Evolutionary conservation across 2,113 vertebrate genomes (phyloP).

Genomic region (Paramormyrops kingsleyae): DNA sequence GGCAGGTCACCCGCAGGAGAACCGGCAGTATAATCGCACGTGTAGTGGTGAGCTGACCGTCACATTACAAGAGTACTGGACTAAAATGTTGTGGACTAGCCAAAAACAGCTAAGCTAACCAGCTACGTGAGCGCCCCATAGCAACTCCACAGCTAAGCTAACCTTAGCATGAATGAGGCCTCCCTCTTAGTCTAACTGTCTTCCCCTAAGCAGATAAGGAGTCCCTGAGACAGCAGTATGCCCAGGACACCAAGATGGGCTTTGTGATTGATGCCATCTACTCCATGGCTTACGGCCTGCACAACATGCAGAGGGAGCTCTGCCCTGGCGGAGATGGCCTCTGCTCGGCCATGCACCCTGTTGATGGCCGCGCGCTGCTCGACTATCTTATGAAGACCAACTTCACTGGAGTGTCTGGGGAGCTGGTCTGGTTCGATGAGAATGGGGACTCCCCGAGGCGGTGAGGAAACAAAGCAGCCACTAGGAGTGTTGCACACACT

Average conservation of each 20-base stretch:
- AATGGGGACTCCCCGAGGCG: slow-evolving; percentile 95
- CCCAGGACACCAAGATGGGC: slow-evolving; percentile 98
- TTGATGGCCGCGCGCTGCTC: slow-evolving; percentile 85
- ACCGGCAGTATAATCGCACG: slow-evolving; percentile 79
- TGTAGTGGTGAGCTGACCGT: slow-evolving; percentile 76
- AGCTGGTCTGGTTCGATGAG: slow-evolving; percentile 87
- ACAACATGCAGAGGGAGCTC: slow-evolving; percentile 82
- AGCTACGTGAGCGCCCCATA: background rate
- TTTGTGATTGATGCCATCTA: slow-evolving; percentile 98
- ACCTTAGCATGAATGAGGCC: background rate
- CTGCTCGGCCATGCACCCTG: slow-evolving; percentile 86
- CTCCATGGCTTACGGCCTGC: slow-evolving; percentile 93
- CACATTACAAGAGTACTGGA: background rate
- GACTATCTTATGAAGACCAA: slow-evolving; percentile 96
- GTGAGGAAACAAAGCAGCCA: slow-evolving; percentile 46
- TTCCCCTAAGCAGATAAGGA: slow-evolving; percentile 67
- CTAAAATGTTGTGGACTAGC: background rate
- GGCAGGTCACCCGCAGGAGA: slow-evolving; percentile 82
- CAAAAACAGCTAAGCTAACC: background rate
- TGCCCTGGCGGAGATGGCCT: slow-evolving; percentile 84
- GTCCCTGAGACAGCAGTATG: slow-evolving; percentile 81
- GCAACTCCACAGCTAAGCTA: background rate
- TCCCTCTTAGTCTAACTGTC: background rate
- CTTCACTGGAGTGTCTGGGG: slow-evolving; percentile 88
- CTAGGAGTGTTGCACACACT: background rate